Conservation (phyloP, 2,113 vertebrate species). For the Ifrita kowaldi region DNA sequence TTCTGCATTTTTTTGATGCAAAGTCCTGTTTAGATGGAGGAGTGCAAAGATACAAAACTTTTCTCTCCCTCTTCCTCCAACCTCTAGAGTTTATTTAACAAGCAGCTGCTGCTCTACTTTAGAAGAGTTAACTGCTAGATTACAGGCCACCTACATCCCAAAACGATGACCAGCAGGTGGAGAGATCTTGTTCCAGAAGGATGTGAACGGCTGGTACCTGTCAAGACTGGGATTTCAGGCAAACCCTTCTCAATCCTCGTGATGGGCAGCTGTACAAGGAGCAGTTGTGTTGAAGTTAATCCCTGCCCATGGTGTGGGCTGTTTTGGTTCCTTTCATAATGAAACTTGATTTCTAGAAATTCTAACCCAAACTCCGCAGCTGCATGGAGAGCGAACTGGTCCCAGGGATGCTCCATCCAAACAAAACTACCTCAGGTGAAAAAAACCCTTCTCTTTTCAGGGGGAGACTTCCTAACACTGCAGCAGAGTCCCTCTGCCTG, state of each 20-base stretch:
- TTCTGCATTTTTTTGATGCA: background rate
- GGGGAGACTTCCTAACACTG: background rate
- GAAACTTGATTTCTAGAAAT: background rate
- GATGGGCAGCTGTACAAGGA: background rate
- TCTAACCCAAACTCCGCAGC: rapidly evolving
- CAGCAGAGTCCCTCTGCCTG: background rate
- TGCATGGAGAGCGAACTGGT: background rate
- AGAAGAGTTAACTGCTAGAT: background rate
- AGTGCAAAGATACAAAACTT: background rate
- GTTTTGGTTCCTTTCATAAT: background rate
- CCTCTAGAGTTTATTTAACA: background rate
- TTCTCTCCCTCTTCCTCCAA: background rate
- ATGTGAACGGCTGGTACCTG: too few relatives aligned
- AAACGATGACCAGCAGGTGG: background rate
- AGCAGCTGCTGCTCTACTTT: background rate
- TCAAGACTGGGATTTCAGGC: background rate
- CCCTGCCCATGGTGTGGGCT: background rate
- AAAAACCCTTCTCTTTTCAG: background rate
- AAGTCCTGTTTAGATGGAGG: background rate
- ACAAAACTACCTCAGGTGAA: background rate
- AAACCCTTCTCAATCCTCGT: background rate
- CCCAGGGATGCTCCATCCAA: background rate
- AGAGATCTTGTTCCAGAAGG: background rate
- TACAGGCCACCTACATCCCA: background rate
- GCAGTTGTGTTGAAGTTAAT: background rate